Evolutionary conservation across 2,113 vertebrate species (phyloP).

Genomic region (Neogobius melanostomus): DNA sequence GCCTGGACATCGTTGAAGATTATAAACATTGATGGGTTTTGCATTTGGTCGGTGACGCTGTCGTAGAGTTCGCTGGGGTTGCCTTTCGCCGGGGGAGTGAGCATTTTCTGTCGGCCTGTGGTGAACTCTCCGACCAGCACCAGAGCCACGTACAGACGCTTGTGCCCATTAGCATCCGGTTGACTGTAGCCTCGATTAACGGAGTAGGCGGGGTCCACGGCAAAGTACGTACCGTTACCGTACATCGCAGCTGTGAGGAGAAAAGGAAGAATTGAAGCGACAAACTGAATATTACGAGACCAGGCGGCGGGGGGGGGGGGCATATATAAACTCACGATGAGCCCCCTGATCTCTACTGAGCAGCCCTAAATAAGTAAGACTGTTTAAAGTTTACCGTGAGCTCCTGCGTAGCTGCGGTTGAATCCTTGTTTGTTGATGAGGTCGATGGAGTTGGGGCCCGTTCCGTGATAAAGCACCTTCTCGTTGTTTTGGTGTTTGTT

Average conservation of each 20-base stretch:
- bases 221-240: slow-evolving; percentile 84
- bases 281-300: too few relatives aligned
- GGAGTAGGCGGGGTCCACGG: slow-evolving; percentile 74
- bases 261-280: not conserved
- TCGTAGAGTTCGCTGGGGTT: slow-evolving; percentile 72
- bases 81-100: slow-evolving; percentile 67
- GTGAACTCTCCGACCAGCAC: slow-evolving; percentile 82
- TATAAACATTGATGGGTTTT: slow-evolving; percentile 72
- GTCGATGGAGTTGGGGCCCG: slow-evolving; percentile 41
- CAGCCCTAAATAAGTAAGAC: not conserved
- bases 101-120: slow-evolving; percentile 20
- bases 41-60: slow-evolving; percentile 65
- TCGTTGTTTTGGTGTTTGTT: slow-evolving; percentile 80
- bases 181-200: slow-evolving; percentile 51
- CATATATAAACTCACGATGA: too few relatives aligned
- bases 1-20: slow-evolving; percentile 82
- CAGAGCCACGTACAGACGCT: slow-evolving; percentile 78
- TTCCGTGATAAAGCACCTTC: slow-evolving; percentile 85
- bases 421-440: slow-evolving; percentile 81
- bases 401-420: slow-evolving; percentile 87
- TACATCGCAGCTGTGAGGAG: not conserved
- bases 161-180: slow-evolving; percentile 43
- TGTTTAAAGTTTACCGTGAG: slow-evolving; percentile 73
- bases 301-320: too few relatives aligned
- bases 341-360: not conserved